Conservation (phyloP, 2,888 invertebrate genomes). For the Mimachlamys varia region DNA sequence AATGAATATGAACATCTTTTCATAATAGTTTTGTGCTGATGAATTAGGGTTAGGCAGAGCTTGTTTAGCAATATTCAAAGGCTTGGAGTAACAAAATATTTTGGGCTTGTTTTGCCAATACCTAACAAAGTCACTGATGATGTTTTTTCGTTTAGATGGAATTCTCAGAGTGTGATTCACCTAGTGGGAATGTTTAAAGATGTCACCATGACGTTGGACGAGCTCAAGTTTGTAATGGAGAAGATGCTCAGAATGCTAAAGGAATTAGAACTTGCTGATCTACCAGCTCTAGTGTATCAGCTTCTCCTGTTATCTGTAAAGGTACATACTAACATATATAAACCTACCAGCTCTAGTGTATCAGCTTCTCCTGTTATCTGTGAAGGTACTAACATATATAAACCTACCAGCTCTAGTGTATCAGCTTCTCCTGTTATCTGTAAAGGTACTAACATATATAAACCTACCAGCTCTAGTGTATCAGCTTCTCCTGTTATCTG, state of each 20-base stretch:
- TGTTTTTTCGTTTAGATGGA: slow-evolving; percentile 72
- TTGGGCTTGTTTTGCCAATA: no score
- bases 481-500: slow-evolving; percentile 79
- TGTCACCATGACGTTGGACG: slow-evolving; percentile 75
- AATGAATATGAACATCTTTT: no score
- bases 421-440: slow-evolving; percentile 79
- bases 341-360: slow-evolving; percentile 78
- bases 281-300: slow-evolving; percentile 81
- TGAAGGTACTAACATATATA: slow-evolving; percentile 71
- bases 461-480: slow-evolving; percentile 78
- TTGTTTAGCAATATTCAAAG: no score
- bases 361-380: slow-evolving; percentile 79
- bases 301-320: slow-evolving; percentile 79
- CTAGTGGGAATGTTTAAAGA: slow-evolving; percentile 79
- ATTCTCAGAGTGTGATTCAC: slow-evolving; percentile 71
- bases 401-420: slow-evolving; percentile 78
- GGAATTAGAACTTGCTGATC: slow-evolving; percentile 76
- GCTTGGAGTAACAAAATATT: no score
- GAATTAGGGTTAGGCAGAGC: no score
- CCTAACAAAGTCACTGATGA: neutral
- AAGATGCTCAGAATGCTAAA: slow-evolving; percentile 77
- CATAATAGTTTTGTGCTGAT: no score
- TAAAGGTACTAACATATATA: slow-evolving; percentile 71
- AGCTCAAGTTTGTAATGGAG: slow-evolving; percentile 78
- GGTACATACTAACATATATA: slow-evolving; percentile 63